Evolutionary conservation across 2,797 vertebrate species (phyloP).

Genomic region (Aulostomus chinensis): DNA sequence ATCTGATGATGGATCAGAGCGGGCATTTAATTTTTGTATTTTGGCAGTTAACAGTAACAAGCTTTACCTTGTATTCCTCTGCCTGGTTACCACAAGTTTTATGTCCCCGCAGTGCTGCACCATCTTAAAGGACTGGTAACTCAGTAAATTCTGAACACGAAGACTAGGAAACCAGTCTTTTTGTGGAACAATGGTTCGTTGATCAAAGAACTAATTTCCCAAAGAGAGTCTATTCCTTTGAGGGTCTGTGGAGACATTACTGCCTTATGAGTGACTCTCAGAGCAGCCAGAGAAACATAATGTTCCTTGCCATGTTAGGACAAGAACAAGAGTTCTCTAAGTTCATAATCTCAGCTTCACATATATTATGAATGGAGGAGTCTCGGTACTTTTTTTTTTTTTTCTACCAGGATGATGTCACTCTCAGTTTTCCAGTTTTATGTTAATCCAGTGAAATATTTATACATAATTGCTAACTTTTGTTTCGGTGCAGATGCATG

Average conservation of each 20-base stretch:
- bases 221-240: conserved; percentile 45
- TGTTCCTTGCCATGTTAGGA: conserved; percentile 50
- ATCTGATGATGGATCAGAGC: too few relatives aligned
- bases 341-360: conserved; percentile 54
- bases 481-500: conserved; percentile 9
- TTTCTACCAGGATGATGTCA: conserved; percentile 32
- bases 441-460: conserved; percentile 49
- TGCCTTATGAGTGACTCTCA: conserved; percentile 34
- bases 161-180: too few relatives aligned
- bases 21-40: too few relatives aligned
- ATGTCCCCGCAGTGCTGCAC: too few relatives aligned
- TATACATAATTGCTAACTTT: conserved; percentile 14
- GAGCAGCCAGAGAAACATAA: conserved; percentile 43
- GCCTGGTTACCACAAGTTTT: too few relatives aligned
- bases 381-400: conserved; percentile 19
- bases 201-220: conserved; percentile 66
- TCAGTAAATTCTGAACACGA: too few relatives aligned
- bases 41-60: too few relatives aligned
- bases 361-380: conserved; percentile 50
- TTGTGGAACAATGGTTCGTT: conserved; percentile 38
- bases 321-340: conserved; percentile 49
- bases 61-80: too few relatives aligned
- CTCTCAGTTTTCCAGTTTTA: conserved; percentile 25
- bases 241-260: conserved; percentile 48
- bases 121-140: too few relatives aligned